Evolutionary conservation across 1,140 invertebrate genomes (phyloP).

Genomic region (Episyrphus balteatus): DNA sequence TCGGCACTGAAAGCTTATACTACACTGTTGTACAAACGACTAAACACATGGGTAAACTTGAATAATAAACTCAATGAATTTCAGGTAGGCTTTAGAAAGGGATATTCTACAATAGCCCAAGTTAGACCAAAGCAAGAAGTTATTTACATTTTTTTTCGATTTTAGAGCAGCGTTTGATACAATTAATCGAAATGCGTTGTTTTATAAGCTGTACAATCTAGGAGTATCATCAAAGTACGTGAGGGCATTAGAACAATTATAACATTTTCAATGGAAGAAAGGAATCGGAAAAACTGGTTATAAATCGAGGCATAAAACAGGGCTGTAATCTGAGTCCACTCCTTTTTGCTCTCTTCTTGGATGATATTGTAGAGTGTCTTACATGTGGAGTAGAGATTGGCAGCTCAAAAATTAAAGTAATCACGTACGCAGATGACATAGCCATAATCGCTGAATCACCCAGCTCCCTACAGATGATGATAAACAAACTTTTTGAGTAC

Average conservation of each 20-base stretch:
- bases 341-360: too few relatives aligned
- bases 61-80: background rate
- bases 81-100: background rate
- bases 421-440: background rate
- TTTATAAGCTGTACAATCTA: background rate
- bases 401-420: too few relatives aligned
- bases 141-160: background rate
- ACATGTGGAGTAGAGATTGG: background rate
- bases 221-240: background rate
- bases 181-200: too few relatives aligned
- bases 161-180: background rate
- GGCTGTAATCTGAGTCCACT: too few relatives aligned
- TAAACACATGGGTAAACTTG: too few relatives aligned
- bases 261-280: too few relatives aligned
- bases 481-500: background rate
- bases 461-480: background rate
- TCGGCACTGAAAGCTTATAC: background rate
- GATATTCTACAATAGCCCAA: background rate
- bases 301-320: background rate
- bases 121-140: too few relatives aligned
- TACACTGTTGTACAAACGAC: background rate
- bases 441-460: background rate
- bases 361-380: too few relatives aligned
- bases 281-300: background rate
- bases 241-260: too few relatives aligned